Conservation (phyloP, 1,140 invertebrate species). For the Drosophila repletoides region DNA sequence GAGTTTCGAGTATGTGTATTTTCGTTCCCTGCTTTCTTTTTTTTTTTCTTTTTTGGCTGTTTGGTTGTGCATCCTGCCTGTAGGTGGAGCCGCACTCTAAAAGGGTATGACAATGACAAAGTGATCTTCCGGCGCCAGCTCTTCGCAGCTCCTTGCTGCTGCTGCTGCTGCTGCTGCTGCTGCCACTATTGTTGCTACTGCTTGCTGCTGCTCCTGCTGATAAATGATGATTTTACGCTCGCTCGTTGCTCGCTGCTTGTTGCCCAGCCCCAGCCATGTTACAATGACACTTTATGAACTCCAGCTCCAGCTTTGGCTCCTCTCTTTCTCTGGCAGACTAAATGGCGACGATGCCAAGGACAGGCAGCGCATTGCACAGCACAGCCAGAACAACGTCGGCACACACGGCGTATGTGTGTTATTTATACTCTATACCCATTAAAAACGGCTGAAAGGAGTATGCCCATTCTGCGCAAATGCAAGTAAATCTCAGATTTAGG, state of each 20-base stretch:
- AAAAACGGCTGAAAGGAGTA: no score
- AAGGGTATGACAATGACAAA: conserved; percentile 79
- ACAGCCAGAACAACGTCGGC: conserved; percentile 6
- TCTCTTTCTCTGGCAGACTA: conserved; percentile 30
- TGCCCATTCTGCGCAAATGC: no score
- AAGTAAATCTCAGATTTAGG: no score
- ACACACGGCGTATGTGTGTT: conserved; percentile 32
- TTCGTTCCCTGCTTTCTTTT: not conserved
- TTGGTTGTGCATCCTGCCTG: conserved; percentile 23
- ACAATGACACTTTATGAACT: conserved; percentile 71
- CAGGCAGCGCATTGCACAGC: conserved; percentile 13
- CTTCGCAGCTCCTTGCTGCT: conserved; percentile 20
- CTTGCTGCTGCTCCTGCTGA: conserved; percentile 44
- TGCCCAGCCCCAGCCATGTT: conserved; percentile 50
- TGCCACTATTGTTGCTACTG: conserved; percentile 24
- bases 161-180: conserved; percentile 14
- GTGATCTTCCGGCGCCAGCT: conserved; percentile 72
- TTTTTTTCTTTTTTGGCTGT: not conserved
- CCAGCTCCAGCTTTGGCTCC: no score
- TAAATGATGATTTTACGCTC: conserved; percentile 76
- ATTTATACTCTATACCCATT: no score
- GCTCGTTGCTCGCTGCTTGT: conserved; percentile 32
- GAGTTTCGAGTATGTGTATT: conserved; percentile 20
- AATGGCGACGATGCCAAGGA: conserved; percentile 40
- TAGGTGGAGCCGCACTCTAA: conserved; percentile 44